These are phyloP conservation scores for Oreortyx pictus DNA, from an alignment of 2,797 vertebrate species.

Conservation along the genomic window DNA sequence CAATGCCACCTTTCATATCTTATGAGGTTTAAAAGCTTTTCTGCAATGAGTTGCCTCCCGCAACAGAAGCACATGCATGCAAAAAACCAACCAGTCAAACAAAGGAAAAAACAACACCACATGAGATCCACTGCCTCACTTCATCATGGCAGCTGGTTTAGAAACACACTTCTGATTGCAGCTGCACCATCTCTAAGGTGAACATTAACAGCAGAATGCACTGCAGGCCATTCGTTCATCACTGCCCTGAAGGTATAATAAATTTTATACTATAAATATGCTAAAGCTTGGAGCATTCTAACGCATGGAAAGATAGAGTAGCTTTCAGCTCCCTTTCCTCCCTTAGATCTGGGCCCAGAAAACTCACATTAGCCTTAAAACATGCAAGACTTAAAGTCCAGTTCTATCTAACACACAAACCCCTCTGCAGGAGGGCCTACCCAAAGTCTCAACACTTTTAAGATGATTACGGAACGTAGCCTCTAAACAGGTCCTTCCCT, in stretches of 20 bases:
- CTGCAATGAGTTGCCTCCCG: neutral
- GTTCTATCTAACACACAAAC: neutral
- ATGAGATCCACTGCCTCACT: neutral
- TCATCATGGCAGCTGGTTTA: neutral
- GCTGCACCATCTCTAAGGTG: neutral
- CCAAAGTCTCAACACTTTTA: neutral
- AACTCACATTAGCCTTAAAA: neutral
- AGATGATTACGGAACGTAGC: neutral
- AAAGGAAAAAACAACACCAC: neutral
- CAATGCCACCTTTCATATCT: neutral
- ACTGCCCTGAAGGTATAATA: neutral
- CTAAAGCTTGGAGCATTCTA: neutral
- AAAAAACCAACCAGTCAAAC: neutral
- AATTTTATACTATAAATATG: neutral
- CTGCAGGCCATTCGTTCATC: neutral
- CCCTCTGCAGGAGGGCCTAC: neutral
- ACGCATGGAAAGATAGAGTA: neutral
- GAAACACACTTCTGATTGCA: neutral
- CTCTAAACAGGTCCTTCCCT: neutral
- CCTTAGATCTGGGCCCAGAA: neutral
- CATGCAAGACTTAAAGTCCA: neutral
- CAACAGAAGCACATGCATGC: rapidly evolving
- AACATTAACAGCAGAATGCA: rapidly evolving
- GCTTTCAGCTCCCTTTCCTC: neutral
- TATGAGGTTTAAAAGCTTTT: neutral